Base-by-base conservation (phyloP, 2,888 invertebrate species). In the Iphiclides podalirius region DNA sequence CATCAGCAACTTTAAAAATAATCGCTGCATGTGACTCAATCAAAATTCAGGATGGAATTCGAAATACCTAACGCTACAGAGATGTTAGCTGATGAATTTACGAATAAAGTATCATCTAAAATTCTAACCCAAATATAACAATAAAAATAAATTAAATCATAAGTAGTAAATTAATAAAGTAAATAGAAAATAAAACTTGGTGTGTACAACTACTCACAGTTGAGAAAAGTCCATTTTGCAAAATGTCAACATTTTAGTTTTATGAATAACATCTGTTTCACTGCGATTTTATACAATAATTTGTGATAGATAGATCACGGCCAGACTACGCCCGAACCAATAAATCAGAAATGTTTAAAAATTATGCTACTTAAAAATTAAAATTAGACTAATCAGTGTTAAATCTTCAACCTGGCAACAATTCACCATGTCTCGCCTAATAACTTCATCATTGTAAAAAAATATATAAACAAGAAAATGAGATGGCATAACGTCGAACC, bases 311-410 rank as follows among this genome's bases (percentile, higher is more conserved):
- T 6, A 20, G 6, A 20, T 20, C 4, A n/a, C n/a, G n/a, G n/a
- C 16, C 13, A 13, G n/a, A 23, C 4, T 12, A 36, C 35, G 12
- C 28, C 23, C 23, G 35, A 47, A 26, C 26, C 33, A 33, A 14
- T 13, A n/a, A 40, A 4, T 26, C 34, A 26, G 13, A 33, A 14
- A 38, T 12, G 37, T 17, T 41, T 41, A 35, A 40, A 47, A 47
- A 47, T 46, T 52, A 52, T 41, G 16, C 46, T 47, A 52, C 46
- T 40, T 47, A 52, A 38, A 46, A 33, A 43, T 12, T 41, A 37
- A 41, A 44, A 31, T 45, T 50, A 50, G 13, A 23, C 50, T 50
- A 50, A 13, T 50, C 45, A 45, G 45, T 50, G 43, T 40, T 44
- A 35, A 39, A 23, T 33, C 26, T 45, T 48, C n/a, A 14, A 35